phyloP scores from a whole-genome alignment of 2,888 invertebrate genomes.

The Catocala nupta region DNA sequence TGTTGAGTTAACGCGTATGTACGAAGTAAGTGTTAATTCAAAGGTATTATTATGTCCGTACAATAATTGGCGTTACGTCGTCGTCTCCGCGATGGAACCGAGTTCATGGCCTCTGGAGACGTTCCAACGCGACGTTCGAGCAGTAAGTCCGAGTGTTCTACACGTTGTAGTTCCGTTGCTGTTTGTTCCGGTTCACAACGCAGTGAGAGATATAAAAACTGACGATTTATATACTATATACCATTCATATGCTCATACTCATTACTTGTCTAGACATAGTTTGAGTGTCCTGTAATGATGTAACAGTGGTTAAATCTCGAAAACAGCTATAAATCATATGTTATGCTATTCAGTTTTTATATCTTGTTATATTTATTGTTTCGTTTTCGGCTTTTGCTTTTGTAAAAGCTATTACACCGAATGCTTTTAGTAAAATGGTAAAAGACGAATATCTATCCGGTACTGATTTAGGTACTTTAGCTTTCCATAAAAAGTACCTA shows the following conservation, averaged over 20 bases:
- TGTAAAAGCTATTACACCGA: too few relatives aligned
- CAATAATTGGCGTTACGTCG: constrained; percentile 54
- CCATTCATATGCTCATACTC: too few relatives aligned
- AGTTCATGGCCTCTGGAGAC: constrained; percentile 63
- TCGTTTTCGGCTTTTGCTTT: too few relatives aligned
- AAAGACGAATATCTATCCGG: too few relatives aligned
- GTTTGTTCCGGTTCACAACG: constrained; percentile 54
- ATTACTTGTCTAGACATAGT: too few relatives aligned
- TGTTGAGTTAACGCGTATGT: not conserved
- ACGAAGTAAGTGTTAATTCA: constrained; percentile 29
- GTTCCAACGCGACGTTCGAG: constrained; percentile 34
- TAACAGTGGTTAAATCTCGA: not conserved
- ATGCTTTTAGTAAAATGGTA: too few relatives aligned
- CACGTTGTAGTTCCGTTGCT: constrained; percentile 48
- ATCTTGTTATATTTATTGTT: too few relatives aligned
- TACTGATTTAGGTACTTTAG: too few relatives aligned
- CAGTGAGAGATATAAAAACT: constrained; percentile 23
- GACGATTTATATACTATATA: not conserved
- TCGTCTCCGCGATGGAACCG: constrained; percentile 51
- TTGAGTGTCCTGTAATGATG: not conserved
- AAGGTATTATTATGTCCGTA: constrained; percentile 39
- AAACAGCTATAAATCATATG: too few relatives aligned
- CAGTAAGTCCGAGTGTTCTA: constrained; percentile 19
- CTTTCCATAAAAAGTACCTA: not conserved
- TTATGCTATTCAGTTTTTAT: too few relatives aligned